Conservation (phyloP, 2,113 vertebrate species). For the Ramphastos sulfuratus region DNA sequence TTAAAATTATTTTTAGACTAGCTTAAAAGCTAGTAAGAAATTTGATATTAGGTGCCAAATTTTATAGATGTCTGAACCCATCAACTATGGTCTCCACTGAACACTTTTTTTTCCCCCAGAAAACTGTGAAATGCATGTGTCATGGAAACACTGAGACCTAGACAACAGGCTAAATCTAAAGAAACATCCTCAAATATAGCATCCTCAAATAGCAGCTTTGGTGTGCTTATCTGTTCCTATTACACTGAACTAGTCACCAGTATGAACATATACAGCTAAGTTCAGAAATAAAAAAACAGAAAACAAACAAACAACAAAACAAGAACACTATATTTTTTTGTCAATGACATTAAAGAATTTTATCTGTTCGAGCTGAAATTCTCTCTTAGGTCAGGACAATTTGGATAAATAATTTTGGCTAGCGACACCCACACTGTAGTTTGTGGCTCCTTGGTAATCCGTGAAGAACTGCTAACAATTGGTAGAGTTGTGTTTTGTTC, state of each 20-base stretch:
- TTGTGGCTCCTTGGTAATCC: neutral
- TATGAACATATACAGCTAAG: neutral
- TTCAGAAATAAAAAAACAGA: neutral
- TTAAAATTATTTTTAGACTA: neutral
- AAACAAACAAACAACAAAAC: neutral
- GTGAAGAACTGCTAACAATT: neutral
- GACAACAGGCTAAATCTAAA: neutral
- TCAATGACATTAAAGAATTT: neutral
- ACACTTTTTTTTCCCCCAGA: neutral
- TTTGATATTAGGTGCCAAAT: neutral
- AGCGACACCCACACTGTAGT: neutral
- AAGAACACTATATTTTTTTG: neutral
- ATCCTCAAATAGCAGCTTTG: neutral
- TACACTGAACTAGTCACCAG: neutral
- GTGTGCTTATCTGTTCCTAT: neutral
- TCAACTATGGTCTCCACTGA: rapidly evolving
- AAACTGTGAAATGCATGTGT: neutral
- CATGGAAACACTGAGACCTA: neutral
- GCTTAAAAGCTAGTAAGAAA: neutral
- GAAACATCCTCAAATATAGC: neutral
- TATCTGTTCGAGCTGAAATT: neutral
- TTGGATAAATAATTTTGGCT: neutral
- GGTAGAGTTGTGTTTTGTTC: neutral
- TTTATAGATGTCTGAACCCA: neutral
- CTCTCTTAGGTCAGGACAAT: neutral